Percentiles rank a stretch among this genome's conserved stretches.
These are phyloP conservation scores for Idaea straminata DNA, from an alignment of 2,888 invertebrate species.

Conservation along the genomic window DNA sequence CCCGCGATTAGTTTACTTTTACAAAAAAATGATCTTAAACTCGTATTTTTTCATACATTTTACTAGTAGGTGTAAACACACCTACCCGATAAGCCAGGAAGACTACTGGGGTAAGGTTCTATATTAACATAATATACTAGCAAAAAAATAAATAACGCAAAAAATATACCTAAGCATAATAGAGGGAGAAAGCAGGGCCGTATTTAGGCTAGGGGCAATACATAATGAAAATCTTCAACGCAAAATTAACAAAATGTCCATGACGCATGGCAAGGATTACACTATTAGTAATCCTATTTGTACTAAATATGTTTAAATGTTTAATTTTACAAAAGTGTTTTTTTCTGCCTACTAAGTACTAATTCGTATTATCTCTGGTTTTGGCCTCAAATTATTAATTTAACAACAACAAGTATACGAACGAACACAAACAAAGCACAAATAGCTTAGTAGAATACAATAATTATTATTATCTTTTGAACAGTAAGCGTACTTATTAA, in stretches of 20 bases:
- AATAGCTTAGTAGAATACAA: not conserved
- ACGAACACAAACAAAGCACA: not conserved
- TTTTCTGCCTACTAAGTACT: too few relatives aligned
- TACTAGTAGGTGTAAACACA: not conserved
- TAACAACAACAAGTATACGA: not conserved
- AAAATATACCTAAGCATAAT: not conserved
- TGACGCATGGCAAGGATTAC: too few relatives aligned
- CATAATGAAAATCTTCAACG: not conserved
- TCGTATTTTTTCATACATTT: not conserved
- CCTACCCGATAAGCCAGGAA: constrained; percentile 26
- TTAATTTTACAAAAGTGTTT: too few relatives aligned
- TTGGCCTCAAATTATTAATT: not conserved
- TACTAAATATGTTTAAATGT: too few relatives aligned
- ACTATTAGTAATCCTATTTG: too few relatives aligned
- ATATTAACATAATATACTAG: not conserved
- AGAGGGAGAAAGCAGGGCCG: not conserved
- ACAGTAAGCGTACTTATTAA: not conserved
- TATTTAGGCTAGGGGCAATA: not conserved
- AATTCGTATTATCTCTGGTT: not conserved
- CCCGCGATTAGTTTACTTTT: not conserved
- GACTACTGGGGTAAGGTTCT: constrained; percentile 22
- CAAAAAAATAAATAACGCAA: not conserved
- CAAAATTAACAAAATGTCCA: not conserved
- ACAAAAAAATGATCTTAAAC: not conserved
- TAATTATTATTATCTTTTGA: not conserved